Evolutionary conservation across 2,113 vertebrate genomes (phyloP).

Genomic region (Cercopithecus mona): DNA sequence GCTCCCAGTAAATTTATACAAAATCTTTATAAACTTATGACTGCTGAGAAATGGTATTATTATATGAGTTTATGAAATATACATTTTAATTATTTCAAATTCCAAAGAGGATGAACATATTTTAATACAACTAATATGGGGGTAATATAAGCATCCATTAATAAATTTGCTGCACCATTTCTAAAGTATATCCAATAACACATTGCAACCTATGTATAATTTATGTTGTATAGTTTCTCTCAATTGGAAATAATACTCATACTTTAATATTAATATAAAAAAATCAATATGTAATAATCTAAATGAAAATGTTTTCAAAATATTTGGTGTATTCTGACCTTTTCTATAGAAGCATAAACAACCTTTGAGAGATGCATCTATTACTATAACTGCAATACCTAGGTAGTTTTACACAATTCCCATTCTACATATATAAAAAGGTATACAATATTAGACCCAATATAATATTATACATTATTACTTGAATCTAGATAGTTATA

Average conservation of each 20-base stretch:
- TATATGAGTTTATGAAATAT: not conserved
- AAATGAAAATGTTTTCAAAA: not conserved
- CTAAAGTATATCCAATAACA: not conserved
- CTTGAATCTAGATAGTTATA: not conserved
- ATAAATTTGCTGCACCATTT: not conserved
- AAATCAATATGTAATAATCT: not conserved
- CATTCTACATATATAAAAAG: not conserved
- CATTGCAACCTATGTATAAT: not conserved
- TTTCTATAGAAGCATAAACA: not conserved
- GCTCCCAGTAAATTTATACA: not conserved
- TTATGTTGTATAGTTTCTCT: not conserved
- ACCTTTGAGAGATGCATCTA: not conserved
- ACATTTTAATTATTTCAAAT: constrained; percentile 24
- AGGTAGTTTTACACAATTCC: not conserved
- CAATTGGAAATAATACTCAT: not conserved
- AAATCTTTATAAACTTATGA: not conserved
- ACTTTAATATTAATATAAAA: not conserved
- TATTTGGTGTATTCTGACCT: not conserved
- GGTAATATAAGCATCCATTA: not conserved
- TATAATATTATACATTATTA: no score
- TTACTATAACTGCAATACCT: not conserved
- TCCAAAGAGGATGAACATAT: not conserved
- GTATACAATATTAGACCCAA: not conserved
- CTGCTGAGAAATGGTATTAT: not conserved
- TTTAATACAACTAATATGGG: not conserved